A percentile compares a stretch with the other conserved stretches of the same genome.
Conservation (phyloP, 2,113 vertebrate genomes). For the Ptyas mucosa region DNA sequence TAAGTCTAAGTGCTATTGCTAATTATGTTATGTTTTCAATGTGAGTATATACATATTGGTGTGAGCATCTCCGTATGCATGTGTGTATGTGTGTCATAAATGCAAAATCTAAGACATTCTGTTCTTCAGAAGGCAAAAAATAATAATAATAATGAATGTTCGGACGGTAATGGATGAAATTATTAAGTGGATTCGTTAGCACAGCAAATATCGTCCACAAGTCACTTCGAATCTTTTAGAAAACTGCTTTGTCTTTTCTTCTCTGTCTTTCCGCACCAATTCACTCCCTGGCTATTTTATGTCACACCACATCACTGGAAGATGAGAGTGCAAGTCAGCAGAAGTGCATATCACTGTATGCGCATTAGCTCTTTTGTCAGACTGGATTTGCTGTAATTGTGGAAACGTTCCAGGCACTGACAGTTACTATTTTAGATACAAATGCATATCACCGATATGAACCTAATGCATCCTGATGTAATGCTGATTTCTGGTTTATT, state of each 20-base stretch:
- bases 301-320: slow-evolving; percentile 62
- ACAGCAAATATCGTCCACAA: slow-evolving; percentile 39
- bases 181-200: slow-evolving; percentile 57
- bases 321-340: slow-evolving; percentile 61
- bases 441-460: not conserved
- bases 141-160: not conserved
- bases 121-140: slow-evolving; percentile 25
- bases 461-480: not conserved
- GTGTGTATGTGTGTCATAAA: not conserved
- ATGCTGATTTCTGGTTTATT: not conserved
- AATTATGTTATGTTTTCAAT: too few species aligned
- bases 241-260: slow-evolving; percentile 43
- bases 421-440: not conserved
- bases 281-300: slow-evolving; percentile 46
- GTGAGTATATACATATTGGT: too few species aligned
- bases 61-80: not conserved
- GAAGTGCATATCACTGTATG: slow-evolving; percentile 48
- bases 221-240: slow-evolving; percentile 55
- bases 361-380: slow-evolving; percentile 45
- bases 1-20: too few species aligned
- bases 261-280: slow-evolving; percentile 34
- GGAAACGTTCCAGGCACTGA: slow-evolving; percentile 34
- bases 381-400: slow-evolving; percentile 62
- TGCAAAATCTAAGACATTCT: not conserved
- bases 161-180: slow-evolving; percentile 44